A percentile compares a stretch with the other conserved stretches of the same genome.
Conservation (phyloP, 2,888 invertebrate species). For the Scotopteryx bipunctaria region DNA sequence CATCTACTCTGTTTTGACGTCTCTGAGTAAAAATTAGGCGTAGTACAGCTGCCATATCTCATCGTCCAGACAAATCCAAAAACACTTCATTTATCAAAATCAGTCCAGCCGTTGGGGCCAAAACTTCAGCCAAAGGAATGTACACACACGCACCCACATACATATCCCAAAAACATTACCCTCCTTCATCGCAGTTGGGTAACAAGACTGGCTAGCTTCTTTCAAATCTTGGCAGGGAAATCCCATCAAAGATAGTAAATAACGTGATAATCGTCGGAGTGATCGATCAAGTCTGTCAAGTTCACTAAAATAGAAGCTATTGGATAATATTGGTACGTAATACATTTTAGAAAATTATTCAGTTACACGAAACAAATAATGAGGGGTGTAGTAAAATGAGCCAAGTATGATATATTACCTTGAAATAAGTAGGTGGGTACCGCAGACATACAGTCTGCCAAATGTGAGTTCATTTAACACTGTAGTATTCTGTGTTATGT, state of each 20-base stretch:
- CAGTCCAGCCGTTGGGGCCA: too few species aligned
- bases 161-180: too few species aligned
- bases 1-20: too few species aligned
- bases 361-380: too few species aligned
- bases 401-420: conserved; percentile 47
- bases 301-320: neutral
- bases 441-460: neutral
- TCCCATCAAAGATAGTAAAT: neutral
- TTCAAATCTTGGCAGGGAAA: neutral
- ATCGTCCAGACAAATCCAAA: too few species aligned
- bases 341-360: too few species aligned
- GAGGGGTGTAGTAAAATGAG: conserved; percentile 45
- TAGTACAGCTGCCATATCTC: too few species aligned
- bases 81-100: too few species aligned
- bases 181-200: too few species aligned
- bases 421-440: neutral
- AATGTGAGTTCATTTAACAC: neutral
- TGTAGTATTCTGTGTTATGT: neutral
- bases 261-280: neutral
- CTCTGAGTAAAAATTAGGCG: too few species aligned
- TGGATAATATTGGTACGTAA: neutral
- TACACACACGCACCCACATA: too few species aligned
- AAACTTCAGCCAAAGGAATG: too few species aligned
- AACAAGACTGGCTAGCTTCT: neutral
- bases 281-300: neutral